phyloP scores from a whole-genome alignment of 2,888 invertebrate species.

The Habroteleia sp. region DNA sequence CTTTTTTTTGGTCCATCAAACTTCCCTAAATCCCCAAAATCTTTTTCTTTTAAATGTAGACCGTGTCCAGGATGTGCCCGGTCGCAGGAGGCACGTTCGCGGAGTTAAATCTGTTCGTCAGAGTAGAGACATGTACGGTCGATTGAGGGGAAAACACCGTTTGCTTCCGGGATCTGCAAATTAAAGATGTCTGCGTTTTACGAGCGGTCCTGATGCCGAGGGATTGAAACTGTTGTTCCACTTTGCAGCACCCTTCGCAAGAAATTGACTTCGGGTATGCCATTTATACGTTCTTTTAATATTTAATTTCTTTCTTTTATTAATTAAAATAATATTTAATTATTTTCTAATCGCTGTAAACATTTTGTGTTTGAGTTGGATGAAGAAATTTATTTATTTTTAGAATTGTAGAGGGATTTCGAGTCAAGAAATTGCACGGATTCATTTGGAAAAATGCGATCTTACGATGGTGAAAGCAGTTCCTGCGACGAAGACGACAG shows the following conservation, averaged over 20 bases:
- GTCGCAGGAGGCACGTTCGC: slow-evolving; percentile 42
- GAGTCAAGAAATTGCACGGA: too few species aligned
- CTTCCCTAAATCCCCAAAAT: slow-evolving; percentile 4
- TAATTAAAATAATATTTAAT: too few species aligned
- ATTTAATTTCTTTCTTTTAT: too few species aligned
- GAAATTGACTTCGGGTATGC: slow-evolving; percentile 13
- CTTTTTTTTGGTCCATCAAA: slow-evolving; percentile 35
- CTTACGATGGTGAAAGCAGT: slow-evolving; percentile 80
- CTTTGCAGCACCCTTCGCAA: neutral
- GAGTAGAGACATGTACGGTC: slow-evolving; percentile 3
- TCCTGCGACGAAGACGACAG: slow-evolving; percentile 79
- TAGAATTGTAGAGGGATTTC: too few species aligned
- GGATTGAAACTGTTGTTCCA: slow-evolving; percentile 5
- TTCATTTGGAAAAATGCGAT: slow-evolving; percentile 77
- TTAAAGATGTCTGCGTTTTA: slow-evolving; percentile 55
- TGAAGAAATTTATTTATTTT: too few species aligned
- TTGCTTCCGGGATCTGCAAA: slow-evolving; percentile 15
- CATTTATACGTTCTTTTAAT: too few species aligned
- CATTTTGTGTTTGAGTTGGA: too few species aligned
- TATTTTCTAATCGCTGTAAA: too few species aligned
- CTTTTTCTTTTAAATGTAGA: slow-evolving; percentile 19
- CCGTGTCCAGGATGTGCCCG: slow-evolving; percentile 39
- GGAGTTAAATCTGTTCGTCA: neutral
- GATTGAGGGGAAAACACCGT: neutral
- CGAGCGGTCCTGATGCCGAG: slow-evolving; percentile 14